Base-by-base conservation (phyloP, 2,888 invertebrate species). In the Liodrosophila aerea region DNA sequence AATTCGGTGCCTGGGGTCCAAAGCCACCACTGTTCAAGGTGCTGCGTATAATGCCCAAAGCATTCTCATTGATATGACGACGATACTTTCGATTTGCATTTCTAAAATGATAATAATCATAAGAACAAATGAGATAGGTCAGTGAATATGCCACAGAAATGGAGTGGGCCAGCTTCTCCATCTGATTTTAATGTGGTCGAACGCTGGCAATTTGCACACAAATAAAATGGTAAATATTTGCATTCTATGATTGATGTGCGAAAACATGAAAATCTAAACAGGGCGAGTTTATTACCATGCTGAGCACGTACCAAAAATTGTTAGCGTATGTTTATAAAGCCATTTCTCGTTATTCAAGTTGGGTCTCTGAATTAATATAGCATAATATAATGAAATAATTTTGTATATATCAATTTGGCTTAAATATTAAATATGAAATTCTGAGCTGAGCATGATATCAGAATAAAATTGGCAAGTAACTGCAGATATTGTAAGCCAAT, bases 61-160 rank as follows among this genome's bases (percentile, higher is more conserved):
- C 87, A 47, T 88, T 87, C 64, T 88, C 88, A 56, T 85, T 87
- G 52, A 88, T 86, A 58, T 88, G 88, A 29, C 89, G 86, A 3
- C 90, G 89, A 68, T 85, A 88, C 75, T 90, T 89, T 63, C 88
- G 89, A 71, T 86, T 89, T 57, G 85, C 84, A 67, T 88, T 89
- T 66, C 89, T 89, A 76, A 34, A 41, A 41, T 40, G 13, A 11
- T 29, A 39, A 1, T 11, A 16, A 1, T 2, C n/a, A 18, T 16
- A 11, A n/a, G 11, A 11, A n/a, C 9, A 33, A 12, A 31, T 0
- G 31, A 31, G 11, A 31, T n/a, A 22, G 22, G 22, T 22, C 22
- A 37, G 9, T 16, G 11, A 22, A 39, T 18, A 11, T 22, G 18
- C 7, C 8, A 18, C n/a, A 18, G 11, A 39, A 16, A 18, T 18